A percentile compares a stretch with the other conserved stretches of the same genome.
Conservation (phyloP, 2,797 vertebrate species). For the Myotis planiceps region DNA sequence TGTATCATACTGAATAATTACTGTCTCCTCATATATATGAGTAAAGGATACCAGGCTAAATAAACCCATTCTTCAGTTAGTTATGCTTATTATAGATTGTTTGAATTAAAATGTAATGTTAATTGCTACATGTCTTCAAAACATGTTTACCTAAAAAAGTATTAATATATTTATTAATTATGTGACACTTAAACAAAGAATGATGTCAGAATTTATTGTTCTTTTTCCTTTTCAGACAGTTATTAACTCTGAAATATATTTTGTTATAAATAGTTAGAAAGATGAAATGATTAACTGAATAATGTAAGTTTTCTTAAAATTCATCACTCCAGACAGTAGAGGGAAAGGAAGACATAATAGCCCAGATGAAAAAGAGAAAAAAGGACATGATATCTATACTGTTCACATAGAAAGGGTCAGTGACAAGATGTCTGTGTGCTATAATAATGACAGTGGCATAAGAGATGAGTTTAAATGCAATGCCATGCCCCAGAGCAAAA, state of each 20-base stretch:
- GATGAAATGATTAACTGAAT: not conserved
- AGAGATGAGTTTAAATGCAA: not conserved
- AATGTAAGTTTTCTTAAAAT: not conserved
- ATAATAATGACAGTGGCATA: not conserved
- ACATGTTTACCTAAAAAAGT: not conserved
- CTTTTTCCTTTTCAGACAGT: not conserved
- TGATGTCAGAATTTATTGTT: not conserved
- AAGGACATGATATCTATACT: not conserved
- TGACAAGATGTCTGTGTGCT: not conserved
- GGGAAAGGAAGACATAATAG: not conserved
- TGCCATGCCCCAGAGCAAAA: not conserved
- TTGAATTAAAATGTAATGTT: constrained; percentile 10
- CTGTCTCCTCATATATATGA: not conserved
- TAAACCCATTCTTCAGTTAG: not conserved
- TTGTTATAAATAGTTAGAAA: constrained; percentile 1
- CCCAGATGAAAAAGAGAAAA: not conserved
- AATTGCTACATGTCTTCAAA: not conserved
- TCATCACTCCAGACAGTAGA: constrained; percentile 2
- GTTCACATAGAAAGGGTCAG: not conserved
- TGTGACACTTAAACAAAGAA: constrained; percentile 4
- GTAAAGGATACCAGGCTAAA: not conserved
- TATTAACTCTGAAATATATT: not conserved
- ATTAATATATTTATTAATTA: constrained; percentile 23
- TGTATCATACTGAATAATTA: not conserved
- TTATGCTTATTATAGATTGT: not conserved